Evolutionary conservation across 37 sponge, comb jelly and placozoan species (phyloP), one percentile per base, ranked within the genome.

Genomic region (Eunapius fragilis): DNA sequence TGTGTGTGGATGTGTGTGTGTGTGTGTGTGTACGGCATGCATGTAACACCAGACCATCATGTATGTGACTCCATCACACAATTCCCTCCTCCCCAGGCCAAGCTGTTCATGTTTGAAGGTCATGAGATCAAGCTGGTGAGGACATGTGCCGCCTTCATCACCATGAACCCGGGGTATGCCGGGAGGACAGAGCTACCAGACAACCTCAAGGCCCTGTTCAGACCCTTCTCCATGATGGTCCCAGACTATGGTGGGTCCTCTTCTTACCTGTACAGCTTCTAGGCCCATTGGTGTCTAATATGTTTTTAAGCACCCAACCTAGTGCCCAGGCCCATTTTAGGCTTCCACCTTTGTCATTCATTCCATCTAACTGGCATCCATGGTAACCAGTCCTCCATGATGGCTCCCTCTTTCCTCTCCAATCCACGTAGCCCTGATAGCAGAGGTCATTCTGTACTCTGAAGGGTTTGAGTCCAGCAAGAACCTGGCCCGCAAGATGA

Each of bases 181-280:
- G 99, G 99, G 17, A 84, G 99, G 25, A 98, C 99, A 49, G 99
- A 98, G 77, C 87, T 98, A 35, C 99, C 99, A 25, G 99, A 98
- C 76, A 98, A 98, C 70, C 84, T 98, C 76, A 98, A 98, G 85
- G 97, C 99, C 14, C 93, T 98, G 49, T 98, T 98, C 89, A 75
- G 99, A 87, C 99, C 99, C 13, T 98, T 98, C 82, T 97, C 99
- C 27, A 98, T 98, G 99, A 98, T 98, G 99, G 97, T 98, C 6
- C 99, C 99, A 7, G 99, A 98, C 79, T 98, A 98, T 91, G 97
- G 92, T 91, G 37, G 58, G 89, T 23, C 3, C 25, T 30, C 25
- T 17, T 41, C 41, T 6, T 41, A 41, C 41, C 41, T 41, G 41
- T 41, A 41, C 41, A 41, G 41, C 41, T 41, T 41, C 41, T 41